These are phyloP conservation scores for Rhagonycha fulva DNA, from an alignment of 2,888 invertebrate species.

Conservation along the genomic window DNA sequence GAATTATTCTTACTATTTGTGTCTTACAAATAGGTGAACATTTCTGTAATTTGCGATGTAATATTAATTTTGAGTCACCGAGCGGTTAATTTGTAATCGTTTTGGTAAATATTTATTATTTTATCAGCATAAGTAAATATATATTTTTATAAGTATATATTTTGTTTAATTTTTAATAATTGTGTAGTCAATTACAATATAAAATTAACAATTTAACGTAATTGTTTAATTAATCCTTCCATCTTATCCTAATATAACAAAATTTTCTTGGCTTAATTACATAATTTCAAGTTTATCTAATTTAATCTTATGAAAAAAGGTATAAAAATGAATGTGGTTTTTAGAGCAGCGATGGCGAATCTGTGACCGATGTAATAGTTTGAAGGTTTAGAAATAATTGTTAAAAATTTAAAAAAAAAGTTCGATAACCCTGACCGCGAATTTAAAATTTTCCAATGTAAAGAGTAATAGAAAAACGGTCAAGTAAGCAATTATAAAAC, in stretches of 20 bases:
- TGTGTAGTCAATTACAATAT: background rate
- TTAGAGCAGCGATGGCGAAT: too few relatives aligned
- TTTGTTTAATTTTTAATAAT: constrained; percentile 9
- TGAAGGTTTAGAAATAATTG: too few relatives aligned
- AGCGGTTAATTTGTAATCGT: background rate
- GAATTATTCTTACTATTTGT: background rate
- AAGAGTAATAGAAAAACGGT: too few relatives aligned
- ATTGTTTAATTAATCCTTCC: background rate
- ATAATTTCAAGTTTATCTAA: background rate
- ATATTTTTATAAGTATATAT: constrained; percentile 20
- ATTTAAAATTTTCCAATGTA: too few relatives aligned
- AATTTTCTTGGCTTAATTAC: background rate
- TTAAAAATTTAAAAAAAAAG: too few relatives aligned
- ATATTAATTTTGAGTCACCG: background rate
- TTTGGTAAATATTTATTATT: constrained; percentile 12
- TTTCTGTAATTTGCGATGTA: background rate
- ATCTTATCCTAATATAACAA: background rate
- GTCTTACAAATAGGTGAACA: background rate
- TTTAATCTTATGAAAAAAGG: too few relatives aligned
- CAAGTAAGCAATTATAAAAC: too few relatives aligned
- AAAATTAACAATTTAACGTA: background rate
- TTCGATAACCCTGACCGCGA: too few relatives aligned
- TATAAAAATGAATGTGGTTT: too few relatives aligned
- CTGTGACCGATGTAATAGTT: too few relatives aligned
- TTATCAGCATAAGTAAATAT: constrained; percentile 17